Evolutionary conservation across 2,888 invertebrate species (phyloP), one percentile per base, ranked within the genome.

Genomic region (Leptarthrus brevirostris): DNA sequence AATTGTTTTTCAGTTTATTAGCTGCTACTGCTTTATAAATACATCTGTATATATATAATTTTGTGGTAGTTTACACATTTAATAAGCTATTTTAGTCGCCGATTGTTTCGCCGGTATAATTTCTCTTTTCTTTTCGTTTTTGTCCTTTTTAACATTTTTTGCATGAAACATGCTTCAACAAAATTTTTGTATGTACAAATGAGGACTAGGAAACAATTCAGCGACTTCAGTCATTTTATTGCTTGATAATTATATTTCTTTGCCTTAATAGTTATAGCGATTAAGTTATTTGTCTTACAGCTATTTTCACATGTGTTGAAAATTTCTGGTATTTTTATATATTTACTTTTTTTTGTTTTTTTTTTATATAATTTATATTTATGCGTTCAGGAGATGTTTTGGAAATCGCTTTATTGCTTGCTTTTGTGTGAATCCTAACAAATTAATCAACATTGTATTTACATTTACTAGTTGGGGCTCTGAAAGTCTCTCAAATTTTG

Each of bases 151-250:
- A 30, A 30, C n/a, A 14, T n/a, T 47, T 14, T 47, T 5, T 2
- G 16, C n/a, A n/a, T 47, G 47, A 14, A 47, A 14, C 14, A 30
- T 30, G 30, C 4, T 30, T 30, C 30, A 30, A 30, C 4, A 6
- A 30, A 5, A 30, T 44, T 14, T 24, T 20, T 49, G n/a, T 47
- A 47, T 47, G 26, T 66, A 44, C 66, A 66, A 47, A 16, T 47
- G 36, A 47, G 5, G 26, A 26, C 14, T 3, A n/a, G 30, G 14
- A 66, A 66, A 66, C 47, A 66, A 47, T 47, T 10, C 49, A 66
- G 49, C 66, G 47, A 66, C 47, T 47, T 66, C 66, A 66, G 66
- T 66, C 66, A 26, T 47, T 66, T 66, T 66, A 66, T 66, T 66
- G 66, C 66, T 66, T 47, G 47, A 66, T 66, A 66, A 24, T 66